These are phyloP conservation scores for Drosophila quasianomalipes DNA, from an alignment of 2,888 invertebrate species.

Conservation along the genomic window DNA sequence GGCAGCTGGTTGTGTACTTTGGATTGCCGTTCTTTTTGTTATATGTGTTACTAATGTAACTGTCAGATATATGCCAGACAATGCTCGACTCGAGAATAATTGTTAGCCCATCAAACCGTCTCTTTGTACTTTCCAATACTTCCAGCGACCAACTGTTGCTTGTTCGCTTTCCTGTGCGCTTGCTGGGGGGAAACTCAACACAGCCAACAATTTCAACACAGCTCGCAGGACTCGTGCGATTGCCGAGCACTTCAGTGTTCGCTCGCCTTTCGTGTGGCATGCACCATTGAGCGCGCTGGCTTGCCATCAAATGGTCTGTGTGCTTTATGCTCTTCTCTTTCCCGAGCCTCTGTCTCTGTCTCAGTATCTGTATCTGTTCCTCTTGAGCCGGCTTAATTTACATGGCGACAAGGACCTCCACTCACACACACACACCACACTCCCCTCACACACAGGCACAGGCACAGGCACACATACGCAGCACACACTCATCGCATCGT, in stretches of 20 bases:
- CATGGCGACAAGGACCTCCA: slow-evolving; percentile 27
- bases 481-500: slow-evolving; percentile 13
- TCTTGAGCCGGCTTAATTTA: slow-evolving; percentile 38
- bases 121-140: slow-evolving; percentile 43
- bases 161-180: slow-evolving; percentile 1
- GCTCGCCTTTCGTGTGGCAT: slow-evolving; percentile 1
- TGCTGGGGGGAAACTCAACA: slow-evolving; percentile 30
- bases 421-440: slow-evolving; percentile 3
- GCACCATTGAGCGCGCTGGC: not conserved
- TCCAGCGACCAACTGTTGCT: slow-evolving; percentile 65
- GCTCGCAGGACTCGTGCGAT: slow-evolving; percentile 11
- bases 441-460: not conserved
- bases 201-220: slow-evolving; percentile 27
- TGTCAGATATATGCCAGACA: slow-evolving; percentile 2
- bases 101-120: not conserved
- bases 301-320: not conserved
- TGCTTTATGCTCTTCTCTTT: not conserved
- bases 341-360: not conserved
- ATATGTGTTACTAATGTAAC: not conserved
- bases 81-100: slow-evolving; percentile 9
- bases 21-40: not conserved
- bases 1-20: not conserved
- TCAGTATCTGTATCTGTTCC: not conserved
- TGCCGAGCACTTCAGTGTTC: slow-evolving; percentile 13
- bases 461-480: slow-evolving; percentile 11